These are phyloP conservation scores for Malacoraja senta DNA, from an alignment of 2,797 vertebrate genomes.

Conservation along the genomic window DNA sequence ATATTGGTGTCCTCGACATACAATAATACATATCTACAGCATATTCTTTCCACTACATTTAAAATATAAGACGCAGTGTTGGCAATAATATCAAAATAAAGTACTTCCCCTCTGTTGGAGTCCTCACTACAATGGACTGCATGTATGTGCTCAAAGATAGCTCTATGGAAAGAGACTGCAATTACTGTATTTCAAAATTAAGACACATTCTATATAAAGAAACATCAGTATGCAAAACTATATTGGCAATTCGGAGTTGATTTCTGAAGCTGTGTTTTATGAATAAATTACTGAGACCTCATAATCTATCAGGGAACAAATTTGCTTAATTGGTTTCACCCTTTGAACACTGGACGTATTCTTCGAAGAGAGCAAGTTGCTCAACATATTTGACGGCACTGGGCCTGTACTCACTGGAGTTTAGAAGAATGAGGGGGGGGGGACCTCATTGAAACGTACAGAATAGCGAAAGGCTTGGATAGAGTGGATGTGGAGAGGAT, in stretches of 20 bases:
- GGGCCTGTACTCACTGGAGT: too few species aligned
- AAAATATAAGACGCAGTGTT: neutral
- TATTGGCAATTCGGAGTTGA: neutral
- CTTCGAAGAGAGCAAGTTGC: neutral
- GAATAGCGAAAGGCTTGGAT: too few species aligned
- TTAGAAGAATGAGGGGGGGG: too few species aligned
- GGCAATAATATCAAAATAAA: neutral
- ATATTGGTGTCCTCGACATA: neutral
- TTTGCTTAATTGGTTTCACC: neutral
- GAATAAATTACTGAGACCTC: neutral
- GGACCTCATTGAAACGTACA: too few species aligned
- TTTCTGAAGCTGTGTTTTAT: neutral
- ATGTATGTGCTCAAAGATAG: neutral
- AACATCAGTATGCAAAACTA: neutral
- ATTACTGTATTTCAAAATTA: neutral
- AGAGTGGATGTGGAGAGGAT: too few species aligned
- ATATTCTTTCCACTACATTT: neutral
- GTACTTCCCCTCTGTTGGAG: neutral
- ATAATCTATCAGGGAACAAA: slow-evolving; percentile 12
- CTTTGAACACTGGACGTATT: neutral
- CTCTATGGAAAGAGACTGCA: neutral
- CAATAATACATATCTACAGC: too few species aligned
- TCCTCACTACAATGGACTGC: neutral
- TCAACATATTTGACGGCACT: neutral
- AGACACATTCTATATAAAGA: neutral